Evolutionary conservation across 30 jellyfish, hydroid and myxozoan species (phyloP).

Genomic region (Clytia hemisphaerica): DNA sequence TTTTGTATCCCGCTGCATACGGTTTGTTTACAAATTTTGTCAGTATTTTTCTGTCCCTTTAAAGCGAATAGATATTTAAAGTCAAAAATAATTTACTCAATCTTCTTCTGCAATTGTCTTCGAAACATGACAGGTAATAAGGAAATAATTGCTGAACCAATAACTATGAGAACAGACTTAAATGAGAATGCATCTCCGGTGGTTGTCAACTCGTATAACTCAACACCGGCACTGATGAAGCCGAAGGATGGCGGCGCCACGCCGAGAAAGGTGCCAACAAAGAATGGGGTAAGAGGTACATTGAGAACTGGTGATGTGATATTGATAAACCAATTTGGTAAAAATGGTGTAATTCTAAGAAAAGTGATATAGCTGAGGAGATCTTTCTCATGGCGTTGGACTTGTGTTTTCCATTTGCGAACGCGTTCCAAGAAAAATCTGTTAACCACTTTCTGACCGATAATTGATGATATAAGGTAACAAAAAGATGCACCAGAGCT

Average conservation of each 20-base stretch:
- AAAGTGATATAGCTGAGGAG: conserved; percentile 64
- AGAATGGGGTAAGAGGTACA: conserved; percentile 75
- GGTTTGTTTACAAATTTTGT: too few species aligned
- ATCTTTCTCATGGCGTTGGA: conserved; percentile 55
- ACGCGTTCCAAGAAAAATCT: conserved; percentile 66
- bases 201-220: conserved; percentile 75
- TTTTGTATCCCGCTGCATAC: too few species aligned
- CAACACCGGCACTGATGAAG: conserved; percentile 89
- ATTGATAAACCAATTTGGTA: conserved; percentile 91
- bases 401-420: conserved; percentile 59
- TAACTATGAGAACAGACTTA: conserved; percentile 56
- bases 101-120: conserved; percentile 42
- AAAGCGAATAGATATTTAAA: too few species aligned
- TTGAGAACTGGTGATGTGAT: conserved; percentile 84
- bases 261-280: conserved; percentile 80
- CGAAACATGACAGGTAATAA: conserved; percentile 70
- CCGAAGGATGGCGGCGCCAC: conserved; percentile 97
- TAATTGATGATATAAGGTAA: conserved; percentile 52
- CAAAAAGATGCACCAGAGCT: conserved; percentile 80
- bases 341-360: conserved; percentile 77
- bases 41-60: too few species aligned
- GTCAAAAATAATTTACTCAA: conserved; percentile 2
- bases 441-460: conserved; percentile 63
- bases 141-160: conserved; percentile 69
- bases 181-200: conserved; percentile 92